These are phyloP conservation scores for Cnemophilus loriae DNA, from an alignment of 2,113 vertebrate genomes.

Conservation along the genomic window DNA sequence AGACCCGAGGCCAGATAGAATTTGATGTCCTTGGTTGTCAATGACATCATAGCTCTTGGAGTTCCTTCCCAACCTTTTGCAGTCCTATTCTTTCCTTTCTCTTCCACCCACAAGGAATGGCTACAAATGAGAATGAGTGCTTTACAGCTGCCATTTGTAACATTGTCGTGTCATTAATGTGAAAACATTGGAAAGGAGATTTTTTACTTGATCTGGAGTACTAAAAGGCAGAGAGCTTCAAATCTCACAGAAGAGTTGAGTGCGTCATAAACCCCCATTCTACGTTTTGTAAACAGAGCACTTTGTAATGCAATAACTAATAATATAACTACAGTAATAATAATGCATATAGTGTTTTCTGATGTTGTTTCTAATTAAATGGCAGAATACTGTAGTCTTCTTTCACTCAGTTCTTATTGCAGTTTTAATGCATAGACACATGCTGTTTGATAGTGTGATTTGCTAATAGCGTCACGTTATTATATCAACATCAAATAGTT, in stretches of 20 bases:
- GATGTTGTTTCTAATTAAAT: neutral
- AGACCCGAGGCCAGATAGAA: neutral
- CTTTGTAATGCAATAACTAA: neutral
- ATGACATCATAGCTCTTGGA: neutral
- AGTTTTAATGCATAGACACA: neutral
- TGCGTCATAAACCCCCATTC: neutral
- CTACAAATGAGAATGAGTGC: neutral
- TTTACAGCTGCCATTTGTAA: neutral
- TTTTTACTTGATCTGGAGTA: neutral
- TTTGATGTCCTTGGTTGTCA: neutral
- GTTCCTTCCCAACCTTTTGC: neutral
- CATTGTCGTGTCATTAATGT: neutral
- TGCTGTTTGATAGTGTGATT: neutral
- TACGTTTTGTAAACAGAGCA: neutral
- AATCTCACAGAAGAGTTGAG: neutral
- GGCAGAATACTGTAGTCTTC: neutral
- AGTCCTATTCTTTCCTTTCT: neutral
- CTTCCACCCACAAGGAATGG: neutral
- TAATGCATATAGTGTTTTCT: neutral
- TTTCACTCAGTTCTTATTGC: neutral
- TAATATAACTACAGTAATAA: neutral
- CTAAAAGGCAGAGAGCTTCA: constrained; percentile 3
- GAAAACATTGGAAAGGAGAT: neutral
- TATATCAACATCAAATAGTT: neutral
- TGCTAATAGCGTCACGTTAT: neutral